phyloP scores from a whole-genome alignment of 2,797 vertebrate species.

The Fratercula arctica region DNA sequence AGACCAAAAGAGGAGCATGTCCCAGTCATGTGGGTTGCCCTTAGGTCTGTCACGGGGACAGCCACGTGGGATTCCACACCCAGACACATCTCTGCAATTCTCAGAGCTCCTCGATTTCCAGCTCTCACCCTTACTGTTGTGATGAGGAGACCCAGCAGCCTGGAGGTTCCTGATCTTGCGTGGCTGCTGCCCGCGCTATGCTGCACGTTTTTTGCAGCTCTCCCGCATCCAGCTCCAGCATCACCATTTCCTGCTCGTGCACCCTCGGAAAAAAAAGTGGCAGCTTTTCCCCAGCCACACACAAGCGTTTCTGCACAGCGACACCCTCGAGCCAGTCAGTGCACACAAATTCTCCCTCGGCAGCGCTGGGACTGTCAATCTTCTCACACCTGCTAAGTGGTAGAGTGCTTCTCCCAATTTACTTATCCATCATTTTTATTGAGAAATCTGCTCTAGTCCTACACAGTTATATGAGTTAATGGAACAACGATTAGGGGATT shows the following conservation, averaged over 20 bases:
- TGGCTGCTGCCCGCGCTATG: neutral
- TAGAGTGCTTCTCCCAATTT: slow-evolving; percentile 69
- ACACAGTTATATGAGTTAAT: slow-evolving; percentile 70
- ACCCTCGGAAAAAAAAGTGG: fast-evolving
- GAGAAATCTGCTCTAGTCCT: slow-evolving; percentile 68
- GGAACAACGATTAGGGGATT: slow-evolving; percentile 61
- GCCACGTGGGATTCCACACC: neutral
- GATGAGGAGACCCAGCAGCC: neutral
- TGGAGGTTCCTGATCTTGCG: neutral
- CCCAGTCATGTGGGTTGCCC: neutral
- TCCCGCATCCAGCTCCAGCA: neutral
- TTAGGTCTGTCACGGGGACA: neutral
- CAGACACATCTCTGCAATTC: neutral
- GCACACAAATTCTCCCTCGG: neutral
- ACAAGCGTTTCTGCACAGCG: neutral
- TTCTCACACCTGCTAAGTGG: slow-evolving; percentile 62
- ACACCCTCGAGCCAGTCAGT: neutral
- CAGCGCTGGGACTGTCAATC: slow-evolving; percentile 48
- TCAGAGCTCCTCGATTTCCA: neutral
- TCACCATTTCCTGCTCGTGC: neutral
- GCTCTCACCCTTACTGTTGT: neutral
- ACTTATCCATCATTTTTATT: slow-evolving; percentile 73
- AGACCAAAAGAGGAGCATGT: neutral
- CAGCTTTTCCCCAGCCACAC: neutral
- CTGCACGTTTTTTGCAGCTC: neutral